Percentiles rank a stretch among this genome's conserved stretches.
These are phyloP conservation scores for Morbakka virulenta DNA, from an alignment of 30 jellyfish, hydroid and myxozoan genomes.

Conservation along the genomic window DNA sequence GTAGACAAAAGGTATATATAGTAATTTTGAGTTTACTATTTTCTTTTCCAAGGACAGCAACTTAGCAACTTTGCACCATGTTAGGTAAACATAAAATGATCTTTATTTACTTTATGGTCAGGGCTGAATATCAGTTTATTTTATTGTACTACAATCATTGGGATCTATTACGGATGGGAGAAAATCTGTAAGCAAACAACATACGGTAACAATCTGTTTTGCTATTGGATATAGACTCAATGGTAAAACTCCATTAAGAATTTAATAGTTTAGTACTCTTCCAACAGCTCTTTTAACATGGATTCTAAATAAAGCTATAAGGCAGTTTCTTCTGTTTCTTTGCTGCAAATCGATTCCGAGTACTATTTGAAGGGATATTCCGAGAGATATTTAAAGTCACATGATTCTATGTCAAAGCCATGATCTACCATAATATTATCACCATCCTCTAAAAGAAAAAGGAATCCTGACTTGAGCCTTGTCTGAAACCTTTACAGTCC, in stretches of 20 bases:
- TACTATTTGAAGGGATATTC: constrained; percentile 38
- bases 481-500: constrained; percentile 11
- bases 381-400: constrained; percentile 4
- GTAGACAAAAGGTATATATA: too few relatives aligned
- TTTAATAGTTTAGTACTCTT: constrained; percentile 38
- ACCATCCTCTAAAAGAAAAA: constrained; percentile 38
- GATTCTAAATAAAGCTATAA: constrained; percentile 47
- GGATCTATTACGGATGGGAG: neutral
- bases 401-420: constrained; percentile 45
- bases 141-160: too few relatives aligned
- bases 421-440: constrained; percentile 45
- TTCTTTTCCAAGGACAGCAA: too few relatives aligned
- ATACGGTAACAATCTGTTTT: constrained; percentile 15
- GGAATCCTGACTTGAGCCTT: constrained; percentile 12
- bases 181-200: constrained; percentile 9
- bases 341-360: constrained; percentile 43
- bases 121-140: too few relatives aligned
- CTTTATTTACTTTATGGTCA: too few relatives aligned
- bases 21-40: too few relatives aligned
- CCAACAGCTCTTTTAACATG: constrained; percentile 60
- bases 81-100: too few relatives aligned
- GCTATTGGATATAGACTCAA: constrained; percentile 1
- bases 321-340: constrained; percentile 36
- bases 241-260: constrained; percentile 27
- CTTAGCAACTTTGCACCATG: too few relatives aligned